These are phyloP conservation scores for Rhizoglyphus robini DNA, from an alignment of 1,140 invertebrate genomes.

Conservation along the genomic window DNA sequence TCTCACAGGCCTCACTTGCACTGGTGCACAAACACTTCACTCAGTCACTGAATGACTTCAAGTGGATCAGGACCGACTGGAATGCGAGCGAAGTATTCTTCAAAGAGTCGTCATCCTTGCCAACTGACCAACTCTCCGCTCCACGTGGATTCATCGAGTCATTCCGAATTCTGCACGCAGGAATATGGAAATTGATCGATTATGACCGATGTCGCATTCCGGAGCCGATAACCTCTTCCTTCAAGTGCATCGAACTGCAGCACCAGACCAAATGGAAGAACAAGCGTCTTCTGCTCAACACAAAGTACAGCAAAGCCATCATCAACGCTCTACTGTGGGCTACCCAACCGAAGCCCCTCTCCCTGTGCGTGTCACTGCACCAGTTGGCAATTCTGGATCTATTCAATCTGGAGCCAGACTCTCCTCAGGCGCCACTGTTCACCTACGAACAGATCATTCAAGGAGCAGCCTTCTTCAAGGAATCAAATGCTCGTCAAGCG, in stretches of 20 bases:
- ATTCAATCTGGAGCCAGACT: not conserved
- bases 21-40: not conserved
- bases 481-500: not conserved
- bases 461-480: not conserved
- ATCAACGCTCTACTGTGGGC: not conserved
- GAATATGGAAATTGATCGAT: not conserved
- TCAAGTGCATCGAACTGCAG: not conserved
- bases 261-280: not conserved
- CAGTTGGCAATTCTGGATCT: not conserved
- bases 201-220: not conserved
- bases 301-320: not conserved
- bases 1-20: too few species aligned
- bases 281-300: not conserved
- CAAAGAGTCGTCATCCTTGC: not conserved
- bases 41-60: not conserved
- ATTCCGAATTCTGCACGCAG: not conserved
- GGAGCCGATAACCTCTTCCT: not conserved
- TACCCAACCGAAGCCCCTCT: not conserved
- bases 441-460: not conserved
- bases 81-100: not conserved
- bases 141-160: not conserved
- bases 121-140: not conserved
- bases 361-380: not conserved
- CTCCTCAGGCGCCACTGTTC: too few species aligned
- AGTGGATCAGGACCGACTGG: not conserved